These are phyloP conservation scores for Equus quagga DNA, from an alignment of 2,113 vertebrate species.

Conservation along the genomic window DNA sequence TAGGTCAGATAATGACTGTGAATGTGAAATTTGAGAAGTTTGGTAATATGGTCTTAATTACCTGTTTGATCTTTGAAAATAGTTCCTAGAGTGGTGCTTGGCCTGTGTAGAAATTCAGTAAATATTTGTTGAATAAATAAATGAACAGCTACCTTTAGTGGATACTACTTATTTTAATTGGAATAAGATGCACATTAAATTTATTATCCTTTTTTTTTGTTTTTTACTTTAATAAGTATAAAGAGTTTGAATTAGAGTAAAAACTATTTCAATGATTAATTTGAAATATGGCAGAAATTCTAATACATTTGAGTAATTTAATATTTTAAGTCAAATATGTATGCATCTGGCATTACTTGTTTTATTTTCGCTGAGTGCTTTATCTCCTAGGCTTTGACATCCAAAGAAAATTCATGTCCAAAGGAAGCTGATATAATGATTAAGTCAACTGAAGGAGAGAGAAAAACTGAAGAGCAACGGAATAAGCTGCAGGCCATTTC, in stretches of 20 bases:
- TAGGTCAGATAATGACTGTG: conserved; percentile 2
- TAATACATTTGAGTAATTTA: not conserved
- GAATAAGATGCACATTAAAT: conserved; percentile 11
- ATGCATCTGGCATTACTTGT: conserved; percentile 35
- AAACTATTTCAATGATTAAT: not conserved
- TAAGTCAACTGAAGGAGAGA: conserved; percentile 79
- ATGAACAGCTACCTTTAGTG: not conserved
- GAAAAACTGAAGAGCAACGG: conserved; percentile 87
- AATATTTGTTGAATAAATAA: conserved; percentile 46
- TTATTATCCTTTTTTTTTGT: not conserved
- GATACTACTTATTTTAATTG: conserved; percentile 32
- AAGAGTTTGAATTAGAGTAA: conserved; percentile 22
- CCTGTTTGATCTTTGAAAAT: conserved; percentile 46
- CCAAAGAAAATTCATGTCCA: conserved; percentile 68
- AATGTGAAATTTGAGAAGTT: conserved; percentile 42
- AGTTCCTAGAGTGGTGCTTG: not conserved
- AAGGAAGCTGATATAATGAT: conserved; percentile 39
- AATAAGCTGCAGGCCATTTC: conserved; percentile 93
- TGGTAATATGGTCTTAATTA: not conserved
- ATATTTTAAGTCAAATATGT: not conserved
- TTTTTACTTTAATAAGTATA: conserved; percentile 9
- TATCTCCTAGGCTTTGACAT: conserved; percentile 84
- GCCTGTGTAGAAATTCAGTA: not conserved
- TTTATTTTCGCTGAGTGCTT: not conserved
- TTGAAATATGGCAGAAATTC: conserved; percentile 31